phyloP scores from a whole-genome alignment of 2,797 vertebrate species.

The Buphagus erythrorhynchus region DNA sequence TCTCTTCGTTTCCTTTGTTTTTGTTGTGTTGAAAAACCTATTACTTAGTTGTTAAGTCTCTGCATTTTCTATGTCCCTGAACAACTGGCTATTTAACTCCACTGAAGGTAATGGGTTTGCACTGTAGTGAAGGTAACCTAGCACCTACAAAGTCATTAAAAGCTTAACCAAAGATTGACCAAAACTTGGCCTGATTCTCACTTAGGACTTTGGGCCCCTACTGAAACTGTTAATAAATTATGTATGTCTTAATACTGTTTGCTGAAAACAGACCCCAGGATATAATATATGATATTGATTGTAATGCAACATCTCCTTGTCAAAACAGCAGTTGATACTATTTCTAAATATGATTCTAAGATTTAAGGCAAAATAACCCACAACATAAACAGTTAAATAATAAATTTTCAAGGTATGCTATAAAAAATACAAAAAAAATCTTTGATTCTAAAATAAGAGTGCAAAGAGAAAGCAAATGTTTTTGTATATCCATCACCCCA shows the following conservation, averaged over 20 bases:
- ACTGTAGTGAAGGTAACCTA: background rate
- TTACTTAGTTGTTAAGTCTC: background rate
- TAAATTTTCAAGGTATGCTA: background rate
- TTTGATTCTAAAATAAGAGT: background rate
- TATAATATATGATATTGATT: slow-evolving; percentile 16
- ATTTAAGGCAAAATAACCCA: background rate
- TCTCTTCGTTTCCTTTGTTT: slow-evolving; percentile 25
- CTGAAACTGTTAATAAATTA: background rate
- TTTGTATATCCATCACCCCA: background rate
- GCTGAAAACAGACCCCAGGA: background rate
- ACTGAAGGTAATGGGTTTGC: background rate
- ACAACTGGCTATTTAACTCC: background rate
- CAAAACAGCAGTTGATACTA: background rate
- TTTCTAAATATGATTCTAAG: background rate
- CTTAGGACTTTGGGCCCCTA: background rate
- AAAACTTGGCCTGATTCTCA: background rate
- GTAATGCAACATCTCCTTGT: background rate
- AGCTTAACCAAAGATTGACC: background rate
- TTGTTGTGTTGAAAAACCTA: slow-evolving; percentile 31
- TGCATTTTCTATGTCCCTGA: background rate
- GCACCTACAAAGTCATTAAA: background rate
- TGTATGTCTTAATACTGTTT: background rate
- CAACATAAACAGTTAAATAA: background rate
- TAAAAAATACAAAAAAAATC: background rate
- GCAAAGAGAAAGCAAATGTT: background rate